These are phyloP conservation scores for Bucorvus abyssinicus DNA, from an alignment of 2,797 vertebrate genomes.

Conservation along the genomic window DNA sequence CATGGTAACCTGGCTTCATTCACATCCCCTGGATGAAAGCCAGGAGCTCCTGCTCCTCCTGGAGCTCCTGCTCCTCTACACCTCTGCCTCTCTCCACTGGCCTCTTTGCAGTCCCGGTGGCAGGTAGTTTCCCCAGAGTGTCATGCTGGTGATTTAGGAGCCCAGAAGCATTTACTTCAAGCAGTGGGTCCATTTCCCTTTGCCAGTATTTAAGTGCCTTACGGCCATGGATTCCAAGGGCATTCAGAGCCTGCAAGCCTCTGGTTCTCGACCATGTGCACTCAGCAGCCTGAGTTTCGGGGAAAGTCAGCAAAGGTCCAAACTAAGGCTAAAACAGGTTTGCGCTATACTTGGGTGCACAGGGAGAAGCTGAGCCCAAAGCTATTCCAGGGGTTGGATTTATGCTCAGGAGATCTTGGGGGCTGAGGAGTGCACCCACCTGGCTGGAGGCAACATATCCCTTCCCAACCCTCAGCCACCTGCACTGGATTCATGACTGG, in stretches of 20 bases:
- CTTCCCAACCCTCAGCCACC: neutral
- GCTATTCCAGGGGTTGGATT: neutral
- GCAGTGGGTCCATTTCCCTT: neutral
- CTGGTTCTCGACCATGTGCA: rapidly evolving
- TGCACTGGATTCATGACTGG: neutral
- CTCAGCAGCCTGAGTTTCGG: neutral
- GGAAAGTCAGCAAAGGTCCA: neutral
- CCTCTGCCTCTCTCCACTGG: neutral
- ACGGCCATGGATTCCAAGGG: neutral
- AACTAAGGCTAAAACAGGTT: neutral
- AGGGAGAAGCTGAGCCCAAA: neutral
- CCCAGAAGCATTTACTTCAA: neutral
- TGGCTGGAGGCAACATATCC: neutral
- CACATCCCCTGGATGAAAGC: neutral
- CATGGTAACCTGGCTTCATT: slow-evolving; percentile 1
- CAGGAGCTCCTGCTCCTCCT: neutral
- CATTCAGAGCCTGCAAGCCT: neutral
- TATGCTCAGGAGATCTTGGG: neutral
- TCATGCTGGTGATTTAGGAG: neutral
- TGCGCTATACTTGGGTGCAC: rapidly evolving
- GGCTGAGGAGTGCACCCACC: neutral
- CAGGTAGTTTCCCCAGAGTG: neutral
- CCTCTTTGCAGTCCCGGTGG: neutral
- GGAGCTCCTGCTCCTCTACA: neutral
- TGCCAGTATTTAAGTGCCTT: neutral